Base-by-base conservation (phyloP, 2,888 invertebrate species). In the Apamea epomidion region DNA sequence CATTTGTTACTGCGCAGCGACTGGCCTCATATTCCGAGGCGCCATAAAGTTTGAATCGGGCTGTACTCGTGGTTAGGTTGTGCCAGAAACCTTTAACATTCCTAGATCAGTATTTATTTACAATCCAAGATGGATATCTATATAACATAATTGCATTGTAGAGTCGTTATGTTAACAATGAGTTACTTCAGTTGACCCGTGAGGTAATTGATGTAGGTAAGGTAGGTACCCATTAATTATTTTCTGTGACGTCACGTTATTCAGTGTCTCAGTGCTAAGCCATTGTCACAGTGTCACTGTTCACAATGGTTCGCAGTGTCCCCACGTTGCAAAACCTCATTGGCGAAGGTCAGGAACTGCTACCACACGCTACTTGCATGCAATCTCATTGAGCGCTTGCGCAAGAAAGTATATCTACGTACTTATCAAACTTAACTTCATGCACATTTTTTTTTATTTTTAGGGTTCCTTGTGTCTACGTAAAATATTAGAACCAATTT, bases 331-430 rank as follows among this genome's bases (percentile, higher is more conserved):
- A 78, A 87, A 84, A 87, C 73, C 45, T 67, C 74, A 68, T 58
- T 76, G 58, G 12, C 51, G 88, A 91, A 92, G 91, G 91, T 91
- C 91, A 92, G 70, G 81, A 80, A 81, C 82, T 79, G 87, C 85
- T 65, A 58, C 80, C 65, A 74, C 65, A 84, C 73, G 87, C 87
- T 82, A 89, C 90, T 87, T 88, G 89, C 77, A 91, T 88, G 90
- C 89, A 91, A 90, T 90, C 87, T 84, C 81, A 82, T 88, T 88
- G 82, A 78, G 82, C 73, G 77, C 81, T 91, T 92, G 86, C 89
- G 89, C 82, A 90, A 92, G 29, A 81, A 42, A 60, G 69, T 77
- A 75, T 81, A 80, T 71, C 45, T 48, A 82, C 71, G 60, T 72
- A 65, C 82, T 86, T 86, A 76, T 80, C 78, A 87, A 86, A 84